phyloP scores from a whole-genome alignment of 2,797 vertebrate species.

The Chelon auratus region DNA sequence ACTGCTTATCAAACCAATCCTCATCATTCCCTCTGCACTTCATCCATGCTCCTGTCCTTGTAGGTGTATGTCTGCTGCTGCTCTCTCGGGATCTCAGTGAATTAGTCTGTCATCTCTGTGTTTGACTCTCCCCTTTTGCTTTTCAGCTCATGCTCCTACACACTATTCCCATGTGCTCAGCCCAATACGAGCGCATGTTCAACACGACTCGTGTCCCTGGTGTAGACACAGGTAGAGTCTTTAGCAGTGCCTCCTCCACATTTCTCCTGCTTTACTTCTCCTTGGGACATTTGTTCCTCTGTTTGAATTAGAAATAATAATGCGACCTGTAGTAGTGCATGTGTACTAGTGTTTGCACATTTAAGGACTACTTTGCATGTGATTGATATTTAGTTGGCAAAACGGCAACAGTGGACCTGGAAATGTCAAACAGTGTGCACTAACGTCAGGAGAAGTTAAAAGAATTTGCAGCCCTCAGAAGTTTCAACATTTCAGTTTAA shows the following conservation, averaged over 20 bases:
- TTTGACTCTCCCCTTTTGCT: conserved; percentile 87
- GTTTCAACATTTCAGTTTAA: no score
- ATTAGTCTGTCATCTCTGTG: conserved; percentile 77
- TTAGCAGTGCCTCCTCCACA: conserved; percentile 69
- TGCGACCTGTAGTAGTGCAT: conserved; percentile 59
- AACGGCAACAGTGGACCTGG: neutral
- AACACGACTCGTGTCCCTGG: conserved; percentile 88
- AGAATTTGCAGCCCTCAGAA: no score
- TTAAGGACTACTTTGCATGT: conserved; percentile 71
- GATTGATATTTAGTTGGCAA: conserved; percentile 34
- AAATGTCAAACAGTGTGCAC: neutral
- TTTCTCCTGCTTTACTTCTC: conserved; percentile 62
- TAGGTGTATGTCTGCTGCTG: conserved; percentile 64
- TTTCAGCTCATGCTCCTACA: conserved; percentile 90
- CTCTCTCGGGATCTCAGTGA: conserved; percentile 62
- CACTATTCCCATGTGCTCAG: conserved; percentile 88
- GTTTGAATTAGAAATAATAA: conserved; percentile 45
- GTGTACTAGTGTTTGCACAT: conserved; percentile 51
- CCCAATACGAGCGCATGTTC: conserved; percentile 89
- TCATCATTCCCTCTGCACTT: conserved; percentile 58
- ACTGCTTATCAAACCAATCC: conserved; percentile 58
- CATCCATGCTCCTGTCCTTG: conserved; percentile 62
- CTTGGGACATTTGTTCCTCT: conserved; percentile 58
- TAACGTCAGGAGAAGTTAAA: no score
- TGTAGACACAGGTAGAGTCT: conserved; percentile 90